Percentiles rank a stretch among this genome's conserved stretches.
Conservation (phyloP, 1,140 invertebrate genomes). For the Zaprionus tsacasi region DNA sequence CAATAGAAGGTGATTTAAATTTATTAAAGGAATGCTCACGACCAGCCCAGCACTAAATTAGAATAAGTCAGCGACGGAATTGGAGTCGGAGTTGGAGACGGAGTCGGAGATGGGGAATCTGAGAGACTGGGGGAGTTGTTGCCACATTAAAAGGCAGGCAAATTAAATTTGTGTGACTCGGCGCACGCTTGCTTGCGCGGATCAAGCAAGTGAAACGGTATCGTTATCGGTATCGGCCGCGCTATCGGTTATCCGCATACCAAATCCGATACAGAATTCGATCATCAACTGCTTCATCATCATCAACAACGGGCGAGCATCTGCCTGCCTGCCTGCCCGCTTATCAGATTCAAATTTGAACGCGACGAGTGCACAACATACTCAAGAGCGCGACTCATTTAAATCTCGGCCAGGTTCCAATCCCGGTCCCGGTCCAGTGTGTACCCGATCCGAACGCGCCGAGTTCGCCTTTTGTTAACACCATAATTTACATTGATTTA, state of each 20-base stretch:
- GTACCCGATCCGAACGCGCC: constrained; percentile 58
- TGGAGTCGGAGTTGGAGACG: constrained; percentile 6
- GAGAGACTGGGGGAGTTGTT: constrained; percentile 20
- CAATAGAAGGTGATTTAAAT: constrained; percentile 83
- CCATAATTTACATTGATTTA: constrained; percentile 83
- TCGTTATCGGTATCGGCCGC: constrained; percentile 30
- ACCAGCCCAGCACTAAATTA: constrained; percentile 77
- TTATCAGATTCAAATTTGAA: constrained; percentile 66
- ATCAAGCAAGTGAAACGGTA: constrained; percentile 42
- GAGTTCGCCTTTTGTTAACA: constrained; percentile 80
- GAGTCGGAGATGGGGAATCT: neutral
- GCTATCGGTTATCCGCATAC: constrained; percentile 3
- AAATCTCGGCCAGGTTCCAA: constrained; percentile 53
- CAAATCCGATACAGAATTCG: constrained; percentile 22
- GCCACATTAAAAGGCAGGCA: constrained; percentile 71
- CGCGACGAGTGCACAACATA: constrained; percentile 49
- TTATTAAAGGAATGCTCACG: constrained; percentile 82
- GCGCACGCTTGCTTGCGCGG: constrained; percentile 31
- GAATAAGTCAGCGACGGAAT: constrained; percentile 57
- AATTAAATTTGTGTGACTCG: constrained; percentile 69
- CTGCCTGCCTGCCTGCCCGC: constrained; percentile 35
- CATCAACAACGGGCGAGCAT: constrained; percentile 12
- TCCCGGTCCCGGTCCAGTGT: constrained; percentile 3
- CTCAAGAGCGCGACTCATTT: constrained; percentile 55
- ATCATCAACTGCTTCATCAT: constrained; percentile 22